These are phyloP conservation scores for Drosophila diplacantha DNA, from an alignment of 2,888 invertebrate genomes.

Conservation along the genomic window DNA sequence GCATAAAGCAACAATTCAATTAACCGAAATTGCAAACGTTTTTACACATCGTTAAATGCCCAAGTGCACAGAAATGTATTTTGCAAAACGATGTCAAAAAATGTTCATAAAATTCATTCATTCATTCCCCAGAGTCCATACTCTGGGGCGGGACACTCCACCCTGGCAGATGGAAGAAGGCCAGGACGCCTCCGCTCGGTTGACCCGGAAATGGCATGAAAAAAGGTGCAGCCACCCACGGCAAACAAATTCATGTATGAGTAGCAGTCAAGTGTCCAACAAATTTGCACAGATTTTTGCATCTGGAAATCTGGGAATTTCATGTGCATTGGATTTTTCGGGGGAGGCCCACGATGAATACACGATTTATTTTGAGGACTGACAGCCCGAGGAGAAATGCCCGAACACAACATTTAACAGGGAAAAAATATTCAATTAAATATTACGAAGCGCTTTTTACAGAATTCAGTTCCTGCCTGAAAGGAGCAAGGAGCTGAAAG, in stretches of 20 bases:
- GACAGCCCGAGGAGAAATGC: conserved; percentile 14
- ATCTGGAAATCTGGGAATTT: conserved; percentile 15
- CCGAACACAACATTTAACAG: conserved; percentile 10
- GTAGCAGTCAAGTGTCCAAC: conserved; percentile 26
- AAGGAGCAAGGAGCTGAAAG: conserved; percentile 34
- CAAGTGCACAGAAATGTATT: conserved; percentile 44
- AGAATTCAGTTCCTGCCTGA: conserved; percentile 18
- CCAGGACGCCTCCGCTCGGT: conserved; percentile 19
- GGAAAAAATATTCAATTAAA: conserved; percentile 35
- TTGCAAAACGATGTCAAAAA: conserved; percentile 16
- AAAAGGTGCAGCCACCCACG: conserved; percentile 31
- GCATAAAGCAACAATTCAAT: conserved; percentile 53
- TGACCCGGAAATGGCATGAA: conserved; percentile 34
- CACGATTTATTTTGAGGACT: conserved; percentile 25
- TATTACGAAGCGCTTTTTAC: conserved; percentile 35
- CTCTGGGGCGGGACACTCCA: conserved; percentile 16
- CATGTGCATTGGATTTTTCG: conserved; percentile 16
- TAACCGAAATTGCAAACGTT: conserved; percentile 56
- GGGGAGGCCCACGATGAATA: conserved; percentile 10
- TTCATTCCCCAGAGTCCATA: conserved; percentile 26
- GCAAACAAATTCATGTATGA: conserved; percentile 25
- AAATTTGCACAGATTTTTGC: conserved; percentile 34
- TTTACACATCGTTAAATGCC: conserved; percentile 59
- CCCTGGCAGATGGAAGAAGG: conserved; percentile 11
- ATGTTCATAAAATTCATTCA: conserved; percentile 20